Base-by-base conservation (phyloP, 2,113 vertebrate species). In the Grammomys dolichurus region DNA sequence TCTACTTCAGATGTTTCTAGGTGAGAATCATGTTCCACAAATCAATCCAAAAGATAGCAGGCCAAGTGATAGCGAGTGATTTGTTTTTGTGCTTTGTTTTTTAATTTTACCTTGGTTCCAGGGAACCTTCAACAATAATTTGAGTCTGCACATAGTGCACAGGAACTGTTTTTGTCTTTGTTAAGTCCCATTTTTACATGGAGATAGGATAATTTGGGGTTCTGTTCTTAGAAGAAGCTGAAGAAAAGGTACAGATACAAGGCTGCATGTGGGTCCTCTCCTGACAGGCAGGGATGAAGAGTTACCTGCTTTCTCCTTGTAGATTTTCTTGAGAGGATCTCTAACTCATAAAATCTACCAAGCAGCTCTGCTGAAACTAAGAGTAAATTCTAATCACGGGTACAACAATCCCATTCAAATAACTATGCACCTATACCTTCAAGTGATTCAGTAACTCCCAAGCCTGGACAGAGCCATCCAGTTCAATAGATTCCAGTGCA, bases 41-140 rank as follows among this genome's bases (percentile, higher is more conserved):
- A 91, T 95, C 94, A 93, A 85, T 88, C 70, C 40, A 40, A 40
- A 2, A 40, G 40, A 40, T 2, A 91, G 56, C 76, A 51, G 76
- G 36, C 14, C 76, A 24, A 56, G 40, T 36, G 33, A 69, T 69
- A 14, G 2, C 36, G 31, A 36, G 14, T 69, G 31, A 13, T 33
- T 69, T 69, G 67, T 16, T 69, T 16, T 13, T 69, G 33, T 33
- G 28, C 16, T 69, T 69, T 4, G 10, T 33, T 89, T 89, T 90
- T 92, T 85, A 95, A 95, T 36, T 12, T 78, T 96, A 76, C 95
- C 92, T 96, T 69, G 86, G 93, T 72, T 96, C 85, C 91, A 94
- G 0, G 4, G 63, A 95, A 95, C 58, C 94, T 96, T 97, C 97
- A 70, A 69, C 92, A 95, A 93, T 93, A 95, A 91, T 95, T 92